Evolutionary conservation across 1,140 invertebrate genomes (phyloP).

Genomic region (Bombus huntii): DNA sequence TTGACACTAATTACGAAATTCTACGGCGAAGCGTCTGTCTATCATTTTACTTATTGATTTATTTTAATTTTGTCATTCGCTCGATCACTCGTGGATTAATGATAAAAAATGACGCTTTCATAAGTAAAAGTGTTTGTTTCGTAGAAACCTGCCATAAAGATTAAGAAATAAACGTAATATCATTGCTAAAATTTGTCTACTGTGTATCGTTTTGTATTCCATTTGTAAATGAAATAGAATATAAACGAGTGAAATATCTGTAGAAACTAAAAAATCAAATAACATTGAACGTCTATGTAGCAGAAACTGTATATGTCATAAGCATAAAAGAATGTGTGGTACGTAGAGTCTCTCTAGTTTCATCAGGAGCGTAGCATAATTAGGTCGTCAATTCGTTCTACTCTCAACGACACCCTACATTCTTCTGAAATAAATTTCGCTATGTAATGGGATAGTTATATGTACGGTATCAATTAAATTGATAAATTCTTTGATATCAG

Average conservation of each 20-base stretch:
- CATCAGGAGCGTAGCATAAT: slow-evolving; percentile 63
- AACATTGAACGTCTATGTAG: too few relatives aligned
- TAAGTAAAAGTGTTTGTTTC: background rate
- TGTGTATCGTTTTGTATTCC: background rate
- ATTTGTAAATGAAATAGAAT: background rate
- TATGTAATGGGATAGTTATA: background rate
- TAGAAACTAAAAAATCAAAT: background rate
- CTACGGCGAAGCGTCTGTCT: background rate
- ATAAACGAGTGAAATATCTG: background rate
- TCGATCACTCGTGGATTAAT: too few relatives aligned
- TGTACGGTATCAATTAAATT: background rate
- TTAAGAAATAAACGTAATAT: background rate
- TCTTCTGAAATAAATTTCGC: slow-evolving; percentile 39
- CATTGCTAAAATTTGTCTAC: too few relatives aligned
- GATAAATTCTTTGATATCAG: background rate
- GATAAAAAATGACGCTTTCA: too few relatives aligned
- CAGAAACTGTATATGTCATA: background rate
- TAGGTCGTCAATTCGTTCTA: slow-evolving; percentile 65
- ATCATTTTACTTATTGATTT: background rate
- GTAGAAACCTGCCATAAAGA: too few relatives aligned
- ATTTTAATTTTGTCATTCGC: background rate
- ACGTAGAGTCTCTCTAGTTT: slow-evolving; percentile 58
- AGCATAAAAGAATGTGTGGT: background rate
- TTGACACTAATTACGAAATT: background rate
- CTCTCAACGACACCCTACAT: slow-evolving; percentile 63